Base-by-base conservation (phyloP, 2,888 invertebrate genomes). In the Eupithecia inturbata region DNA sequence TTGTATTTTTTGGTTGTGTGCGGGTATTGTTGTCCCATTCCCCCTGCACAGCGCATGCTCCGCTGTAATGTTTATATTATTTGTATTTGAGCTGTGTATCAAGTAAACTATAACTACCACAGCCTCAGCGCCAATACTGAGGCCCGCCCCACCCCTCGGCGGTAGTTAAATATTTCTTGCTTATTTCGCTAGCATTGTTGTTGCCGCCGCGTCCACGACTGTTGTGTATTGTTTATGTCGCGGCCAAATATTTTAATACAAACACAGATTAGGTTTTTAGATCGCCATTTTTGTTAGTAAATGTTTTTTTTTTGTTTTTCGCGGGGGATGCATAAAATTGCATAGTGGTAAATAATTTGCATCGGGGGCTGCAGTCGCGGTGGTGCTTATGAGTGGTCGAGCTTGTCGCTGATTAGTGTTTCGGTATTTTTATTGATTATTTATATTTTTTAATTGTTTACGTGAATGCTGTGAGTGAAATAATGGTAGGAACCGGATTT, bases 61-160 rank as follows among this genome's bases (percentile, higher is more conserved):
- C 80, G 91, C 83, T 87, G 91, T 91, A 92, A 94, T 95, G 95
- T 95, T 95, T 95, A 95, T 95, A 95, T 95, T 95, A 95, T 95
- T 95, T 95, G 95, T 95, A 95, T 95, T 95, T 94, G 93, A 95
- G 94, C 93, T 95, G 95, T 95, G 95, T 95, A 95, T 95, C 95
- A 92, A 91, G 95, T 95, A 95, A 95, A 95, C 95, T 95, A 95
- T 94, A 95, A 95, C 94, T 95, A 95, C 95, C 94, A 94, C 95
- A 94, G 93, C 88, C 92, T 90, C 90, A 93, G 92, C 94, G 90
- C 95, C 94, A 94, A 94, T 93, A 93, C 94, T 93, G 93, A 91
- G n/a, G 93, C 92, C 91, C 91, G 89, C 88, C 88, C 89, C 92
- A 91, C 93, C 94, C 93, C 91, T 92, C 93, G 92, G 85, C 92